Percentiles rank a stretch among this genome's conserved stretches.
phyloP scores from a whole-genome alignment of 1,140 invertebrate species.

The Babylonia areolata region DNA sequence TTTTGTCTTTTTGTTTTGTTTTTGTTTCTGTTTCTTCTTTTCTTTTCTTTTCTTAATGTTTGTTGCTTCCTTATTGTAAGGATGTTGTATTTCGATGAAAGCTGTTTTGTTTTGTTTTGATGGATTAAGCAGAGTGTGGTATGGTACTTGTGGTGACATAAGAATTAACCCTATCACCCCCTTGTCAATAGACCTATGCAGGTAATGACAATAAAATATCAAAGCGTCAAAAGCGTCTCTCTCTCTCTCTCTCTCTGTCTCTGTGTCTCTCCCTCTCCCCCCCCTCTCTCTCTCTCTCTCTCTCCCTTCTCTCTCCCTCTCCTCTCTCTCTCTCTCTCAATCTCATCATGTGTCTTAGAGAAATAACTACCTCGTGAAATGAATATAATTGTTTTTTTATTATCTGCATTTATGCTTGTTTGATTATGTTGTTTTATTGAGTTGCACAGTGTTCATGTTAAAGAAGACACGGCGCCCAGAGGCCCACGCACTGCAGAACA shows the following conservation, averaged over 20 bases:
- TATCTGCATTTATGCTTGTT: background rate
- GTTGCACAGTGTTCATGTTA: background rate
- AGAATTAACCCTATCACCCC: background rate
- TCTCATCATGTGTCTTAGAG: background rate
- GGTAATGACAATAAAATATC: no score
- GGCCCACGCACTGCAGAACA: no score
- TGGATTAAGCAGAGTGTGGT: no score
- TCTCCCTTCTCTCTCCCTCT: background rate
- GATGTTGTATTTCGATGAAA: no score
- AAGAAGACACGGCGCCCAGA: no score
- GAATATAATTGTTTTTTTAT: no score
- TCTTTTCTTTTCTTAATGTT: background rate
- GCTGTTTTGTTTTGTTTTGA: no score
- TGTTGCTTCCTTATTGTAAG: background rate
- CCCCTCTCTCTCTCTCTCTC: background rate
- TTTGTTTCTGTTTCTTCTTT: background rate
- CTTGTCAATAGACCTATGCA: no score
- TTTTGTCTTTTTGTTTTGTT: background rate
- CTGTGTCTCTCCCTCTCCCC: background rate
- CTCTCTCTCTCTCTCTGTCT: background rate
- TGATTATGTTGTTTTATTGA: background rate
- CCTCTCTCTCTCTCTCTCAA: background rate
- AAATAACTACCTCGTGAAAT: no score
- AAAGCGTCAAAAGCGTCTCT: no score
- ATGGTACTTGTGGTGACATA: no score